Evolutionary conservation across 2,113 vertebrate genomes (phyloP).

Genomic region (Cheilinus undulatus): DNA sequence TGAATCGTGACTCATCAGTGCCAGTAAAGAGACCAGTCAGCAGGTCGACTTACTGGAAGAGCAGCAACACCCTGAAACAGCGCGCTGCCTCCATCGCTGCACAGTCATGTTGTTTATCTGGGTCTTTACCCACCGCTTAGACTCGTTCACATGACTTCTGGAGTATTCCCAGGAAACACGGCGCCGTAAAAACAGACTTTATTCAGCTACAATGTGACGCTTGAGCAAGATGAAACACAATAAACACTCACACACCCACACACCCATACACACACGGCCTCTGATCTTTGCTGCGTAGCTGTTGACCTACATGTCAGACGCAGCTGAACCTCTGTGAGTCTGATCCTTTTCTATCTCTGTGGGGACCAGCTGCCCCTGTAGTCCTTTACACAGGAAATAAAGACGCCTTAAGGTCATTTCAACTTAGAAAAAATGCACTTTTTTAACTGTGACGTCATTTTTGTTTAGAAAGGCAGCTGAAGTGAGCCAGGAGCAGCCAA

Average conservation of each 20-base stretch:
- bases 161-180: not conserved
- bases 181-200: not conserved
- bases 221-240: not conserved
- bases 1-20: slow-evolving; percentile 67
- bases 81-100: not conserved
- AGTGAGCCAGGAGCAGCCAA: too few relatives aligned
- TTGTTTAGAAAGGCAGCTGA: too few relatives aligned
- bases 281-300: slow-evolving; percentile 29
- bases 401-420: too few relatives aligned
- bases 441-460: too few relatives aligned
- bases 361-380: not conserved
- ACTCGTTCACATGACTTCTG: not conserved
- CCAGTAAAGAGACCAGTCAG: slow-evolving; percentile 61
- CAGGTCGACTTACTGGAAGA: slow-evolving; percentile 63
- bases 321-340: slow-evolving; percentile 30
- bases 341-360: slow-evolving; percentile 5
- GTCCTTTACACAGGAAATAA: too few relatives aligned
- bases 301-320: slow-evolving; percentile 45
- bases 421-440: too few relatives aligned
- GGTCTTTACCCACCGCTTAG: not conserved
- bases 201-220: not conserved
- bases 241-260: slow-evolving; percentile 6
- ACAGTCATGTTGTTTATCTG: not conserved
- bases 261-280: not conserved
- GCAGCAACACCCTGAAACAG: slow-evolving; percentile 31